Conservation (phyloP, 53 echinoderm and acorn worm genomes). For the Glandiceps talaboti region DNA sequence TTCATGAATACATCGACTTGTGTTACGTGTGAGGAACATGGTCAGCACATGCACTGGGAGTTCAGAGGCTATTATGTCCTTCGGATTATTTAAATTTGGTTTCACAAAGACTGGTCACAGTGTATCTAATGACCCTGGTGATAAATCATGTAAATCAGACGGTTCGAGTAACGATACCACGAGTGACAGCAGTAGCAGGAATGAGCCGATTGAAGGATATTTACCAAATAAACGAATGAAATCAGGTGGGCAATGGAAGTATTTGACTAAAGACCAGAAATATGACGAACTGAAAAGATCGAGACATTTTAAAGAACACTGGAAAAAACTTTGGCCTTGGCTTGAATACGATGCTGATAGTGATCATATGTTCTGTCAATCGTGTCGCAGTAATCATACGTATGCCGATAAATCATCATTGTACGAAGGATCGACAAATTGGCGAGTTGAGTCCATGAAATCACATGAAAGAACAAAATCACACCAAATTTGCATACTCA, state of each 20-base stretch:
- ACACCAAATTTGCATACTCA: background rate
- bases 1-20: too few species aligned
- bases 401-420: background rate
- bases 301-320: background rate
- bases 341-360: background rate
- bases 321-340: background rate
- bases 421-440: background rate
- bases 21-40: too few species aligned
- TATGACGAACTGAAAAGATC: background rate
- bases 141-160: background rate
- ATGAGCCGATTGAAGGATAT: background rate
- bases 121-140: background rate
- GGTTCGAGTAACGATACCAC: too few species aligned
- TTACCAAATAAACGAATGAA: background rate
- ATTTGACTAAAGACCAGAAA: background rate
- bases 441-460: background rate
- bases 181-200: background rate
- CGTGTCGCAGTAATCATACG: background rate
- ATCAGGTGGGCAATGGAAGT: background rate
- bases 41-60: too few species aligned
- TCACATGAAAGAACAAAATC: background rate
- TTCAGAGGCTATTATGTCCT: too few species aligned
- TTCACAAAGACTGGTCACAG: too few species aligned
- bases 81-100: too few species aligned
- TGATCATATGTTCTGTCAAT: background rate